Evolutionary conservation across 2,888 invertebrate genomes (phyloP), one percentile per base, ranked within the genome.

Genomic region (Temnothorax unifasciatus): DNA sequence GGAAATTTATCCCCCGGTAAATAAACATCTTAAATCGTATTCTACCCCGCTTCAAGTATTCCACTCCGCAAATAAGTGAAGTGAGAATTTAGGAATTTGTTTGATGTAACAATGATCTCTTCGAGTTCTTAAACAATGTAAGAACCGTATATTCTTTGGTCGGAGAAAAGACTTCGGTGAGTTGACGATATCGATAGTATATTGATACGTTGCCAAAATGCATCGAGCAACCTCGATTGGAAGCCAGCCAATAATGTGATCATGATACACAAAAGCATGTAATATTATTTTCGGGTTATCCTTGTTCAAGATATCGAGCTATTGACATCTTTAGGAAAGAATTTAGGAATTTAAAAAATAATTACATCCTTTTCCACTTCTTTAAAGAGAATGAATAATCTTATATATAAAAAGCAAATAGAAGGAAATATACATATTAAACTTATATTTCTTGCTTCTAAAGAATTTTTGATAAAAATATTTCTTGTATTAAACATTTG

Each of bases 251-350:
- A 75, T 75, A 75, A 66, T 75, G 61, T 25, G 75, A 64, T 6
- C 21, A 50, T 15, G 38, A 9, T 69, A 18, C 15, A 69, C n/a
- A 69, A 54, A 54, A 77, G 41, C 41, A 38, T 41, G 13, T 41
- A 52, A n/a, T 52, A 76, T 68, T 76, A 68, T n/a, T 66, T 66
- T 47, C 21, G 15, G 6, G 29, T 76, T 76, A 68, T 76, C 52
- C 25, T 18, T 5, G 4, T 52, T 76, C 29, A 59, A 59, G 44
- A 9, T 47, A 29, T 25, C 41, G 18, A 59, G 18, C 38, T 52
- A 76, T 41, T 52, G 52, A 44, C 38, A 68, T 68, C 25, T 52
- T 69, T 38, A 68, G 21, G 25, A 52, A 52, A 41, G 15, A 64
- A 21, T 41, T 64, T 11, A 11, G n/a, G 38, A 63, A 63, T n/a